Conservation (phyloP, 2,888 invertebrate species). For the Mystacides longicornis region DNA sequence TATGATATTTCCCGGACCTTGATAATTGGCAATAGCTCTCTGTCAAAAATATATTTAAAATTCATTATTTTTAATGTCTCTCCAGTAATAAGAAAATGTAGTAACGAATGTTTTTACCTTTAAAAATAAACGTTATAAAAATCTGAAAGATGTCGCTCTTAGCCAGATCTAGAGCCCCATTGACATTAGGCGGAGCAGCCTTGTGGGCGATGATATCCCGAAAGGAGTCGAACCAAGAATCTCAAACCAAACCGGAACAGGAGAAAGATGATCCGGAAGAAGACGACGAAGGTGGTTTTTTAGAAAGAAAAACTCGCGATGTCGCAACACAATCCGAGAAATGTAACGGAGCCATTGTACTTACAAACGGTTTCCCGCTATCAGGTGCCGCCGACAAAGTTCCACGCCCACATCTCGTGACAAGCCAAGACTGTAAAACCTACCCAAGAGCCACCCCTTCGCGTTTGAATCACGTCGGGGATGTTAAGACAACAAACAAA, state of each 20-base stretch:
- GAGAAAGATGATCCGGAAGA: constrained; percentile 5
- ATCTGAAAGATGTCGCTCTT: constrained; percentile 8
- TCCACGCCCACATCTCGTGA: constrained; percentile 14
- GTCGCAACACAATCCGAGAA: constrained; percentile 6
- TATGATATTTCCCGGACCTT: no score
- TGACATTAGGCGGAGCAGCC: constrained; percentile 33
- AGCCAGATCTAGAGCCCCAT: constrained; percentile 32
- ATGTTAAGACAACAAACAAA: constrained; percentile 8
- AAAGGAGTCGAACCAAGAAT: constrained; percentile 31
- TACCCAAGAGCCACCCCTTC: constrained; percentile 10
- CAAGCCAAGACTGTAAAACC: neutral
- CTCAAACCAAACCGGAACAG: constrained; percentile 21
- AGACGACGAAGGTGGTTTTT: constrained; percentile 12
- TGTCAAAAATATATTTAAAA: no score
- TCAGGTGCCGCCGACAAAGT: neutral
- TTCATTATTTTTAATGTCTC: neutral
- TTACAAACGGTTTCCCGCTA: neutral
- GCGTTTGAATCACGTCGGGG: constrained; percentile 11
- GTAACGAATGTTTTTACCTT: no score
- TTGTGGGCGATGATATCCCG: constrained; percentile 29
- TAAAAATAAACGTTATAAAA: no score
- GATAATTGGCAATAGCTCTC: no score
- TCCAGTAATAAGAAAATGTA: neutral
- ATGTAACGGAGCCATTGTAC: no score
- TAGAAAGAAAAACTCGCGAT: constrained; percentile 11